Base-by-base conservation (phyloP, 2,113 vertebrate genomes). In the Anthoscopus minutus region DNA sequence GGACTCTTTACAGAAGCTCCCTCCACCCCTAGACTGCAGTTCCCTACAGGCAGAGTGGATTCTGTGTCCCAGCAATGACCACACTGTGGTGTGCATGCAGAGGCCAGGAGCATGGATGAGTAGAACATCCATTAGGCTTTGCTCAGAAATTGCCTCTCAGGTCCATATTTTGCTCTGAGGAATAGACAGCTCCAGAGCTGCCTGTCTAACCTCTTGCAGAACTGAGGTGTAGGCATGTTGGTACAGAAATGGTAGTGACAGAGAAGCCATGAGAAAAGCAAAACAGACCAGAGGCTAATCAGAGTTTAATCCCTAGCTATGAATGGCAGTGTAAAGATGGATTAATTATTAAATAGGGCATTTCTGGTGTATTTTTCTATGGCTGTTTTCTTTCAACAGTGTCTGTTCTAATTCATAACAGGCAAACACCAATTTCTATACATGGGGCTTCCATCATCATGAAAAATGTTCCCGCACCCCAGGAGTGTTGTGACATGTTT, bases 61-160 rank as follows among this genome's bases (percentile, higher is more conserved):
- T 47, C 44, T 47, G 37, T 47, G 27, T 37, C 48, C n/a, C 40
- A 48, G 44, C 53, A 82, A 56, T 13, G 65, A 27, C 6, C 40
- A 22, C 1, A 3, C 0, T 4, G 21, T 2, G 1, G 1, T 17
- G 24, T 27, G 18, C 23, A 21, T 1, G 25, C n/a, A 51, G 56
- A 89, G 19, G 18, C 9, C 60, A 79, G 27, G 8, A 65, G n/a
- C 27, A 17, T 0, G 2, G 15, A 47, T 3, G 4, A 81, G 57
- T 10, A 60, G 33, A 37, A 14, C 1, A 1, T 4, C 42, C 42
- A 2, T 37, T 2, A 23, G 8, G 9, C 28, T 30, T 20, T 66
- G 66, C 1, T 15, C 35, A 74, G 48, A 60, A 84, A 28, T 3
- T 10, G 10, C 3, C 44, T 81, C 40, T 91, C 47, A 64, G 79